phyloP scores from a whole-genome alignment of 2,797 vertebrate species.

The Astyanax mexicanus region DNA sequence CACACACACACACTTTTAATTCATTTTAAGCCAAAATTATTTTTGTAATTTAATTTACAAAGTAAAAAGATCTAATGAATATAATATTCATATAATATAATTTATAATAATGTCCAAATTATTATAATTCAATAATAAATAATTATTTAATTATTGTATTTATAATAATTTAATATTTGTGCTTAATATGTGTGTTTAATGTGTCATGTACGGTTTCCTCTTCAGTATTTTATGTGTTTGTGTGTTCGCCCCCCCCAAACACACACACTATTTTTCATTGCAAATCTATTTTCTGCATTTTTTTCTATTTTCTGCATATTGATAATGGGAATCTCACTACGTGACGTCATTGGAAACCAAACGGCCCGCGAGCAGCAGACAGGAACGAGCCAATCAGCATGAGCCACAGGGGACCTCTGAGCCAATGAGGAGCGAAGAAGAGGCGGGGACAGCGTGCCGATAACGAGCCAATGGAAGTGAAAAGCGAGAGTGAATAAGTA shows the following conservation, averaged over 20 bases:
- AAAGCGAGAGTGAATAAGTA: not conserved
- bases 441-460: slow-evolving; percentile 52
- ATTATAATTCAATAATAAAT: too few species aligned
- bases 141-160: too few species aligned
- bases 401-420: slow-evolving; percentile 21
- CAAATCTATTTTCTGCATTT: slow-evolving; percentile 13
- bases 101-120: too few species aligned
- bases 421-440: slow-evolving; percentile 61
- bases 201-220: too few species aligned
- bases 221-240: not conserved
- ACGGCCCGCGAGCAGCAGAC: slow-evolving; percentile 42
- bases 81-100: too few species aligned
- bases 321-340: slow-evolving; percentile 18
- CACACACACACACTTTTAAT: too few species aligned
- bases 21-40: too few species aligned
- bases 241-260: not conserved
- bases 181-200: too few species aligned
- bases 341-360: slow-evolving; percentile 51
- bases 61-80: too few species aligned
- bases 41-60: too few species aligned
- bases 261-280: not conserved
- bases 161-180: too few species aligned
- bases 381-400: slow-evolving; percentile 40
- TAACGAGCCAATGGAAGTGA: slow-evolving; percentile 51
- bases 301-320: slow-evolving; percentile 5